Conservation (phyloP, 1,140 invertebrate genomes). For the Oedothorax gibbosus region DNA sequence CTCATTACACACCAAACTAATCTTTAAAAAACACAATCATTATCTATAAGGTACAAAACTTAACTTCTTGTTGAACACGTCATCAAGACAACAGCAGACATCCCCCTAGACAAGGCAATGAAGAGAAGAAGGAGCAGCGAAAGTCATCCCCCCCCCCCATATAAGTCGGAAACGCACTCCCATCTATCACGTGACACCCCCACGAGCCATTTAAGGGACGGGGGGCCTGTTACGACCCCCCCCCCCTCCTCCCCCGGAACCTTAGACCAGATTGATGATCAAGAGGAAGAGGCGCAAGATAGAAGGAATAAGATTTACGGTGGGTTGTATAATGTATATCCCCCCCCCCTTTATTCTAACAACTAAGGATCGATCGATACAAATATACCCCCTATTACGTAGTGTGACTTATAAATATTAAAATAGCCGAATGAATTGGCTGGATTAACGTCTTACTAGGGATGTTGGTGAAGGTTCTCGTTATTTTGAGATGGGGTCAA, state of each 20-base stretch:
- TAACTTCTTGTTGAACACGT: background rate
- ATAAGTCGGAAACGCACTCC: conserved; percentile 42
- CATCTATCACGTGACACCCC: conserved; percentile 57
- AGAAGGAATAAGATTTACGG: conserved; percentile 52
- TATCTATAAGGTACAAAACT: background rate
- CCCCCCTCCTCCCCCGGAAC: conserved; percentile 23
- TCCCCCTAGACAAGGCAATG: background rate
- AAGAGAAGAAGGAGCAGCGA: conserved; percentile 3
- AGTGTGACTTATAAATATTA: conserved; percentile 49
- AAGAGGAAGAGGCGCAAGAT: conserved; percentile 29
- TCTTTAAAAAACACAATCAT: too few relatives aligned
- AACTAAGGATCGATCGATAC: background rate
- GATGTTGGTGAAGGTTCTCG: too few relatives aligned
- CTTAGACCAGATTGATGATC: conserved; percentile 45
- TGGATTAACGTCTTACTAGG: background rate
- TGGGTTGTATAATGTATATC: background rate
- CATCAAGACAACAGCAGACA: background rate
- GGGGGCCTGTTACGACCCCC: conserved; percentile 6
- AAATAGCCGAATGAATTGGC: conserved; percentile 8
- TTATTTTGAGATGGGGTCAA: background rate
- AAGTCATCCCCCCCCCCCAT: conserved; percentile 8
- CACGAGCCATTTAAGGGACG: conserved; percentile 42
- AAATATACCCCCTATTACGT: background rate
- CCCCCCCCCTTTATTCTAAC: conserved; percentile 15
- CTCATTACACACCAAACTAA: too few relatives aligned